These are phyloP conservation scores for Arion vulgaris DNA, from an alignment of 1,140 invertebrate genomes.

Conservation along the genomic window DNA sequence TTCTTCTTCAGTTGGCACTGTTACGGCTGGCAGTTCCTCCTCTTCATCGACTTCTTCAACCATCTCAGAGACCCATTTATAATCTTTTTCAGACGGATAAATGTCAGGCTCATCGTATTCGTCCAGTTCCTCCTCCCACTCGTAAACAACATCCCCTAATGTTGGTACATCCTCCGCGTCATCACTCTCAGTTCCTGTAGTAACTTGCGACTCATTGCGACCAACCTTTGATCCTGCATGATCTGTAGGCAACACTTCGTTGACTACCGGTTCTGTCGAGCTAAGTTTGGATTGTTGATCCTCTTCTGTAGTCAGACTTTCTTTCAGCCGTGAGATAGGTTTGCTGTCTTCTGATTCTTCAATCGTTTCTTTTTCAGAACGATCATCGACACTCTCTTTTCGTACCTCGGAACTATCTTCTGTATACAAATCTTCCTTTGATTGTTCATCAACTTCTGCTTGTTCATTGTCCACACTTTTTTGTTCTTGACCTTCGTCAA, in stretches of 20 bases:
- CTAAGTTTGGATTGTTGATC: too few relatives aligned
- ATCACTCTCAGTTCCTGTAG: neutral
- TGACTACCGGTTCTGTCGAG: too few relatives aligned
- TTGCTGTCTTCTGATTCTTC: too few relatives aligned
- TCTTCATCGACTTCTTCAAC: conserved; percentile 23
- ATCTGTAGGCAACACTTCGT: neutral
- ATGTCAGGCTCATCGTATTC: conserved; percentile 39
- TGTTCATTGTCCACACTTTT: too few relatives aligned
- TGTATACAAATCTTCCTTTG: too few relatives aligned
- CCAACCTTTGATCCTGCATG: neutral
- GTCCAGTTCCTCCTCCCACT: conserved; percentile 33
- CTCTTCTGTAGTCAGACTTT: too few relatives aligned
- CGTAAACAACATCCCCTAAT: neutral
- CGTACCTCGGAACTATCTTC: too few relatives aligned
- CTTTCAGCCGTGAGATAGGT: too few relatives aligned
- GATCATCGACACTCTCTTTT: too few relatives aligned
- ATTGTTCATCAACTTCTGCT: too few relatives aligned
- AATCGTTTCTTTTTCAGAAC: too few relatives aligned
- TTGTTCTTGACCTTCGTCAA: too few relatives aligned
- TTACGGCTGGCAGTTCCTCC: neutral
- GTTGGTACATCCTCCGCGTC: neutral
- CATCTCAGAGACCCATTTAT: conserved; percentile 22
- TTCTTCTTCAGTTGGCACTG: neutral
- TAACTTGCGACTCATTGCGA: neutral
- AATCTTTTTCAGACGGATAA: conserved; percentile 38